Evolutionary conservation across 2,113 vertebrate species (phyloP).

Genomic region (Bubalus kerabau): DNA sequence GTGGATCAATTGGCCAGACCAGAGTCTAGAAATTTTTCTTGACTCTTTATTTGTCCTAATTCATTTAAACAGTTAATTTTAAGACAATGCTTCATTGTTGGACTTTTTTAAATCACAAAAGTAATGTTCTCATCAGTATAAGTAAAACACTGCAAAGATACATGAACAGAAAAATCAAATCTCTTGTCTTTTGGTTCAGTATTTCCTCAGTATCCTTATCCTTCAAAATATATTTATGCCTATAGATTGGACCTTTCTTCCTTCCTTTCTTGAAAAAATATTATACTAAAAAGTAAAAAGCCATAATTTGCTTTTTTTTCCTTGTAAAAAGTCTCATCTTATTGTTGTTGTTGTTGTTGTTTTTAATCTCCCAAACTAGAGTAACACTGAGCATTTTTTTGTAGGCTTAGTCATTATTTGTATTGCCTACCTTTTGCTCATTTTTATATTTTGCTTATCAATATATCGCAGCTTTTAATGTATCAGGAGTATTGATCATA

Average conservation of each 20-base stretch:
- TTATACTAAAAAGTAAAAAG: background rate
- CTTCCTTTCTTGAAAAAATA: background rate
- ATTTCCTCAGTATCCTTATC: background rate
- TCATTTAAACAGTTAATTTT: background rate
- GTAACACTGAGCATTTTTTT: background rate
- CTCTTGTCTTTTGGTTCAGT: background rate
- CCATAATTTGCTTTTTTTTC: background rate
- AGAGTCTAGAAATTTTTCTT: background rate
- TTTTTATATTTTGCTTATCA: background rate
- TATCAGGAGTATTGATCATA: background rate
- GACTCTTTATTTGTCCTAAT: background rate
- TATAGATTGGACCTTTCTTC: background rate
- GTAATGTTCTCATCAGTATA: background rate
- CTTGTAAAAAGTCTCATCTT: background rate
- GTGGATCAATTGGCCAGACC: background rate
- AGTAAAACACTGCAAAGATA: background rate
- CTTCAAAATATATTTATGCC: background rate
- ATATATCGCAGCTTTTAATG: background rate
- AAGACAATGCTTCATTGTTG: background rate
- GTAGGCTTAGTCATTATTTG: background rate
- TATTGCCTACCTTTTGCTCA: background rate
- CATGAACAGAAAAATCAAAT: background rate
- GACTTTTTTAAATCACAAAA: background rate
- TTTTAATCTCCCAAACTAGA: background rate
- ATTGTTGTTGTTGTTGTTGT: background rate